phyloP scores from a whole-genome alignment of 2,888 invertebrate species.

The Parochlus steinenii region DNA sequence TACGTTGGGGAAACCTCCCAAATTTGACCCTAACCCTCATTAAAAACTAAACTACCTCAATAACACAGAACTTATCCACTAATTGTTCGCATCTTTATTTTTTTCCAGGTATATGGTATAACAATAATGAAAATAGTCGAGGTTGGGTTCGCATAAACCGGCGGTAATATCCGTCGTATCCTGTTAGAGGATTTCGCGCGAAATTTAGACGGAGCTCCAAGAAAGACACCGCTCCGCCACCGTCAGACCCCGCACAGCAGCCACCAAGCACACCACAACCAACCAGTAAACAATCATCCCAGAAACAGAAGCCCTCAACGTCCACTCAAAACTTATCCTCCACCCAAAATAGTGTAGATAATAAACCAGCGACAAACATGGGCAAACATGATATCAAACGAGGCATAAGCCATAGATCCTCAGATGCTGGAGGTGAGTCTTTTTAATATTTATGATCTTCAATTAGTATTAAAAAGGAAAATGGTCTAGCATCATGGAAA shows the following conservation, averaged over 20 bases:
- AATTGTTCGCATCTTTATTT: no score
- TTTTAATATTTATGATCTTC: neutral
- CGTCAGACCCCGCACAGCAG: conserved; percentile 14
- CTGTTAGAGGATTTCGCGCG: conserved; percentile 31
- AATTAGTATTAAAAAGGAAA: no score
- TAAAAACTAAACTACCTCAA: no score
- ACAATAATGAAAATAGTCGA: conserved; percentile 29
- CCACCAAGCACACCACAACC: neutral
- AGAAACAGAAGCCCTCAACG: no score
- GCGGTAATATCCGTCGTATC: conserved; percentile 32
- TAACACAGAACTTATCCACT: no score
- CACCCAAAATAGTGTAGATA: conserved; percentile 6
- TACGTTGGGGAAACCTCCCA: no score
- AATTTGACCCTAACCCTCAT: no score
- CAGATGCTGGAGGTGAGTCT: conserved; percentile 17
- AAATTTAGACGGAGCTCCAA: conserved; percentile 11
- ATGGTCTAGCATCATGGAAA: no score
- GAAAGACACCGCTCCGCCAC: conserved; percentile 7
- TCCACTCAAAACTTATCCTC: conserved; percentile 7
- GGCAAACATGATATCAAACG: conserved; percentile 31
- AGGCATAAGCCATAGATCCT: conserved; percentile 19
- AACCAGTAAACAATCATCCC: neutral
- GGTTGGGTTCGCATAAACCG: conserved; percentile 32
- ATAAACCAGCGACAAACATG: conserved; percentile 18
- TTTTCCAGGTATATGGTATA: conserved; percentile 29